Base-by-base conservation (phyloP, 2,888 invertebrate species). In the Nasonia oneida region DNA sequence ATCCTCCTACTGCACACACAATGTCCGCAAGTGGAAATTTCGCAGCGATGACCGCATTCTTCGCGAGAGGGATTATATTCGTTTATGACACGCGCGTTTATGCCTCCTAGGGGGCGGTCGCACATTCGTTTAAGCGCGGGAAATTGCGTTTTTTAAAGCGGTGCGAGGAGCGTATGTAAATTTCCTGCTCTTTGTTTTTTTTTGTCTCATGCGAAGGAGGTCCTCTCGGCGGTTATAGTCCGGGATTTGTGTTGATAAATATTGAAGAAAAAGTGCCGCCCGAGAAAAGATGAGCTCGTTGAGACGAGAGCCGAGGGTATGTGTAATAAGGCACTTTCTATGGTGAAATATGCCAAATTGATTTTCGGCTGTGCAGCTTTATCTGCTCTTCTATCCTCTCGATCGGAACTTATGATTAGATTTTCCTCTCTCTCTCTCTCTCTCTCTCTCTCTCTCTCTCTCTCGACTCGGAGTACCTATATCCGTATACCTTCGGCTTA, bases 21-120 rank as follows among this genome's bases (percentile, higher is more conserved):
- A 47, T 73, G 50, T 53, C 50, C 1, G 1, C 74, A 50, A 29
- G 67, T 57, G 77, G 33, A 86, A 73, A 83, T 81, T 86, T 81
- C 33, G 67, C 61, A 33, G 14, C n/a, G 42, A 33, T 77, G 79
- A 79, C 78, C 82, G 73, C 82, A 73, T 85, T 85, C 81, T 81
- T 85, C 61, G 15, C 3, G 37, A 3, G 37, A 3, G 37, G 23
- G 64, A n/a, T 18, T 18, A 23, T 23, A 64, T 3, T 15, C 57
- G 15, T 15, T 15, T n/a, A n/a, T n/a, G n/a, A 6, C n/a, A 57
- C 6, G 15, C n/a, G n/a, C 6, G 18, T 57, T 15, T 57, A 57
- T 5, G 57, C 18, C 6, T 57, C n/a, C 15, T 57, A 4, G 15
- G 57, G 5, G 57, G 18, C 2, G 57, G 15, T n/a, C 3, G 3